Base-by-base conservation (phyloP, 2,888 invertebrate species). In the Dusona sp. region DNA sequence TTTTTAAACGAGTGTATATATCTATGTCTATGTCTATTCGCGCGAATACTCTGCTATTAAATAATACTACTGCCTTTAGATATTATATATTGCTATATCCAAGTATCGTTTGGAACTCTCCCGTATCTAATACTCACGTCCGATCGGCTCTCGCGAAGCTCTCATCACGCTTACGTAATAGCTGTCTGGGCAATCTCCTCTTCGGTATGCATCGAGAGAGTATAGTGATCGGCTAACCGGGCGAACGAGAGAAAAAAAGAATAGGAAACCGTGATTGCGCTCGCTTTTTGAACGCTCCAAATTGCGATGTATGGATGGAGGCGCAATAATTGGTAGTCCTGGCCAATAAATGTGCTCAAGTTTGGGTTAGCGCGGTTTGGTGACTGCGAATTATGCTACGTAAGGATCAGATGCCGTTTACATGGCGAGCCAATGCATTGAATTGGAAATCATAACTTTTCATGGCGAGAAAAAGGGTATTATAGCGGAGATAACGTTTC, bases 141-240 rank as follows among this genome's bases (percentile, higher is more conserved):
- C 79, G 85, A 86, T 83, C 79, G 83, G 75, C 86, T 83, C 77
- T 72, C 65, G 61, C 79, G 68, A 57, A 74, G 57, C 80, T 57
- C 80, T 83, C 83, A 86, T 80, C 86, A 51, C 77, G 86, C 42
- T 86, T 84, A 77, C 78, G 80, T 80, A 81, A 86, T 80, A 36
- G 73, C 51, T 33, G 80, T 54, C 70, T 68, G 79, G 48, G 61
- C 38, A 68, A 85, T 79, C 82, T 82, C 82, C 68, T 29, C 57
- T 61, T 48, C 68, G 79, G 51, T 82, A 45, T 70, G 57, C 70
- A 61, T 16, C 25, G 13, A 1, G 22, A 11, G 68, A 33, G 61
- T 29, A 57, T 25, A 22, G 64, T 19, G 29, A 70, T 64, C 48
- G 77, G 77, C 33, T 33, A 33, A 48, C 64, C 33, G 36, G 51